These are phyloP conservation scores for Oscheius sp. DNA, from an alignment of 2,888 invertebrate species.

Conservation along the genomic window DNA sequence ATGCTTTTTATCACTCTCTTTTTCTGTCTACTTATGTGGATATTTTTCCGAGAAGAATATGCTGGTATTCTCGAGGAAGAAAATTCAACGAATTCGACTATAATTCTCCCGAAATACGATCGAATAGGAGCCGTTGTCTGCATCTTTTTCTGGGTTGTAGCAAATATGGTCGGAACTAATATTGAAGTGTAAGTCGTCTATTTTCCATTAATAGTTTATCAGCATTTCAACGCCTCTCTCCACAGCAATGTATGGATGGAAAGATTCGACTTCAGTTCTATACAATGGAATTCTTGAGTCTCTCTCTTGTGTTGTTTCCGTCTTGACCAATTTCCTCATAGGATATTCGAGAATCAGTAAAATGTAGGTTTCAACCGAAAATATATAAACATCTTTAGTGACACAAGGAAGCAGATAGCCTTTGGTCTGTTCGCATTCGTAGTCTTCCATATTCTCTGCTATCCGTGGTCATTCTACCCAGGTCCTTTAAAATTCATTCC, in stretches of 20 bases:
- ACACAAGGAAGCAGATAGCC: constrained; percentile 44
- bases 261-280: constrained; percentile 42
- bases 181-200: constrained; percentile 48
- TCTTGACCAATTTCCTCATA: constrained; percentile 44
- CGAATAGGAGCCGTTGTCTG: constrained; percentile 44
- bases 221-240: constrained; percentile 53
- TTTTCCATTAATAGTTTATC: not conserved
- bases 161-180: constrained; percentile 50
- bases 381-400: constrained; percentile 26
- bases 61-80: constrained; percentile 49
- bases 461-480: constrained; percentile 52
- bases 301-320: constrained; percentile 49
- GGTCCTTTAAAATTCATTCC: constrained; percentile 48
- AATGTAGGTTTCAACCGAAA: constrained; percentile 29
- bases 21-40: constrained; percentile 37
- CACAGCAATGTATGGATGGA: constrained; percentile 52
- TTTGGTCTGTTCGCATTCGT: constrained; percentile 43
- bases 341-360: constrained; percentile 50
- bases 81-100: constrained; percentile 25
- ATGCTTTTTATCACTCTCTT: constrained; percentile 43
- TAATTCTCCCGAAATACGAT: constrained; percentile 44
- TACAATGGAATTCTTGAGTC: constrained; percentile 55
- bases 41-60: constrained; percentile 53
- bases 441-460: constrained; percentile 43
- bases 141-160: constrained; percentile 52